Percentiles rank a stretch among this genome's conserved stretches.
phyloP scores from a whole-genome alignment of 2,797 vertebrate species.

The Pseudocheirus occidentalis region DNA sequence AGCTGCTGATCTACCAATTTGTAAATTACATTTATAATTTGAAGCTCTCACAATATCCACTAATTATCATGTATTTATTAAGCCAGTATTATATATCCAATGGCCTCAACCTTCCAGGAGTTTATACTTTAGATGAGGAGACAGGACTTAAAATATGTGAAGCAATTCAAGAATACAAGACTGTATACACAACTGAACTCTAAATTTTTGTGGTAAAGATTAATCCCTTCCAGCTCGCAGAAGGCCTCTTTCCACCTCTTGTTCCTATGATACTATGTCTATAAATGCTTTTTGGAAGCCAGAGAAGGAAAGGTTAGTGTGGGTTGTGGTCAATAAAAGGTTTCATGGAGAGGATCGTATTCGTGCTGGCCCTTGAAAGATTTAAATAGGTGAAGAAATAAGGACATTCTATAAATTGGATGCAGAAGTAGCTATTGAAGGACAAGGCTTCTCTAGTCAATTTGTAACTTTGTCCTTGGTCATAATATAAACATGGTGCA shows the following conservation, averaged over 20 bases:
- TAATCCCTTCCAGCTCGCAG: not conserved
- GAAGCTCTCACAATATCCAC: not conserved
- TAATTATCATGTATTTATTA: not conserved
- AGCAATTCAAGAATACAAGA: not conserved
- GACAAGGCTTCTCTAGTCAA: not conserved
- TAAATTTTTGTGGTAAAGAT: not conserved
- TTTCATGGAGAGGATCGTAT: not conserved
- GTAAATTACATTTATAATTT: not conserved
- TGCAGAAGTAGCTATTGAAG: not conserved
- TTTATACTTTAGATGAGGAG: not conserved
- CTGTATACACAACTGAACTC: not conserved
- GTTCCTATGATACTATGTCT: not conserved
- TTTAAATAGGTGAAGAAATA: not conserved
- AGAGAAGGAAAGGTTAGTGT: not conserved
- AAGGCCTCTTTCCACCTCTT: not conserved
- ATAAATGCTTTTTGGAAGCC: not conserved
- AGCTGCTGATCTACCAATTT: not conserved
- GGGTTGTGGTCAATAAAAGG: not conserved
- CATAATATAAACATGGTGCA: not conserved
- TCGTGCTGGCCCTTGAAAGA: not conserved
- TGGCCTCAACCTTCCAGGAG: not conserved
- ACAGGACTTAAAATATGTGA: not conserved
- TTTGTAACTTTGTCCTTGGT: conserved; percentile 16
- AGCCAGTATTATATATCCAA: not conserved
- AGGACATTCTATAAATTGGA: not conserved